A percentile compares a stretch with the other conserved stretches of the same genome.
Conservation (phyloP, 2,113 vertebrate genomes). For the Crotalus horridus region DNA sequence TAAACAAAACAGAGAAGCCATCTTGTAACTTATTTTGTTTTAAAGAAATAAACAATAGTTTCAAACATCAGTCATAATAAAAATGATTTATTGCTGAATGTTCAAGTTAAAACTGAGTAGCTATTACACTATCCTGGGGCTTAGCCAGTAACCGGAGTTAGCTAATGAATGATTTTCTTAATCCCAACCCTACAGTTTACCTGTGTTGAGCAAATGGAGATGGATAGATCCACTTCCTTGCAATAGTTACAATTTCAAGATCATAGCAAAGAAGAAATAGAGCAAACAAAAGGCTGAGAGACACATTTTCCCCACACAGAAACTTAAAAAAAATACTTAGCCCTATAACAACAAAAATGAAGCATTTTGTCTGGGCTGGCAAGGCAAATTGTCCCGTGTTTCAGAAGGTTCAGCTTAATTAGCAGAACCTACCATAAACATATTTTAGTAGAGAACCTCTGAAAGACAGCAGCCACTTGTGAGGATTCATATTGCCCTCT, state of each 20-base stretch:
- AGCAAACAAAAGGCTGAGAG: neutral
- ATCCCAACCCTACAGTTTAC: neutral
- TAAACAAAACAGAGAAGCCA: neutral
- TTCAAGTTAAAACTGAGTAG: neutral
- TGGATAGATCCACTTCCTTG: neutral
- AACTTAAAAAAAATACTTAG: neutral
- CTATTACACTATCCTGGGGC: neutral
- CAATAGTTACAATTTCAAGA: neutral
- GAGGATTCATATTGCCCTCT: neutral
- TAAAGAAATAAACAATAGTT: neutral
- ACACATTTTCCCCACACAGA: neutral
- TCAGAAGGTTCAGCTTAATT: neutral
- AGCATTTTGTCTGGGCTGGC: neutral
- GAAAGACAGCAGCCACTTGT: neutral
- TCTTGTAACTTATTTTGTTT: slow-evolving; percentile 36
- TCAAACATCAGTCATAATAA: slow-evolving; percentile 52
- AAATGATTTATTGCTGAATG: slow-evolving; percentile 31
- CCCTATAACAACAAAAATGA: neutral
- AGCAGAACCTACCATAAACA: neutral
- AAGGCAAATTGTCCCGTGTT: neutral
- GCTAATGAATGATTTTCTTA: neutral
- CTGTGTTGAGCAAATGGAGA: slow-evolving; percentile 2
- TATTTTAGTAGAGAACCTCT: neutral
- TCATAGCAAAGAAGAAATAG: neutral
- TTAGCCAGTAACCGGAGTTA: neutral